Evolutionary conservation across 2,797 vertebrate species (phyloP).

Genomic region (Harpagifer antarcticus): DNA sequence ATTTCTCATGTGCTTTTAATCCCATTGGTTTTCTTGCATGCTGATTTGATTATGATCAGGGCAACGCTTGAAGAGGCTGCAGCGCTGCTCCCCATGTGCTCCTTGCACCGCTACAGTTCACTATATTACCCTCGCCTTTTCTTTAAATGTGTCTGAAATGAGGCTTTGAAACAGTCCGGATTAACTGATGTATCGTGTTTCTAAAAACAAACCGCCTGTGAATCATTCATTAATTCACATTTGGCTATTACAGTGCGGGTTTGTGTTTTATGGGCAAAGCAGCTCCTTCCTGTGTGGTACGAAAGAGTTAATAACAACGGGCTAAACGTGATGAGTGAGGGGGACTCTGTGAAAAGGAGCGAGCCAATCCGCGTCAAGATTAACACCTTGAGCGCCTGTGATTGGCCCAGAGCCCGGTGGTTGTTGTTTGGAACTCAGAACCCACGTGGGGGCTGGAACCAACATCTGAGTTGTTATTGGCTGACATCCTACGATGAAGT

Average conservation of each 20-base stretch:
- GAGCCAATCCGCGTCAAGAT: conserved; percentile 83
- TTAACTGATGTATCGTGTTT: conserved; percentile 79
- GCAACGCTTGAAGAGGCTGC: conserved; percentile 55
- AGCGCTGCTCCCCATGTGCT: conserved; percentile 60
- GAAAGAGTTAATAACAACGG: conserved; percentile 85
- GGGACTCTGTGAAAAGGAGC: conserved; percentile 73
- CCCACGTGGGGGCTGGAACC: conserved; percentile 83
- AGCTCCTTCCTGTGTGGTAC: conserved; percentile 68
- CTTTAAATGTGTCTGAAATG: conserved; percentile 71
- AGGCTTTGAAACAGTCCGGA: conserved; percentile 72
- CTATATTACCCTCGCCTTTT: conserved; percentile 54
- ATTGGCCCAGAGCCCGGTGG: conserved; percentile 75
- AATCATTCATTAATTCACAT: conserved; percentile 82
- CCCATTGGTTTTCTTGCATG: conserved; percentile 74
- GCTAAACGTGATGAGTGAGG: conserved; percentile 82
- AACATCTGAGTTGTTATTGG: conserved; percentile 59
- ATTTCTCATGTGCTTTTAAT: conserved; percentile 78
- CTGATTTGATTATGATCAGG: conserved; percentile 79
- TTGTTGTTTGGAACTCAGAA: conserved; percentile 63
- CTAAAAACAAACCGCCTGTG: conserved; percentile 80
- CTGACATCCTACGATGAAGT: background rate
- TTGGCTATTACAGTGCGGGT: conserved; percentile 73
- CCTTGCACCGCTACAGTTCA: conserved; percentile 37
- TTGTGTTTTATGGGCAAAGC: conserved; percentile 70
- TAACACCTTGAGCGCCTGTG: conserved; percentile 74